These are phyloP conservation scores for Dinomys branickii DNA, from an alignment of 2,113 vertebrate species.

Conservation along the genomic window DNA sequence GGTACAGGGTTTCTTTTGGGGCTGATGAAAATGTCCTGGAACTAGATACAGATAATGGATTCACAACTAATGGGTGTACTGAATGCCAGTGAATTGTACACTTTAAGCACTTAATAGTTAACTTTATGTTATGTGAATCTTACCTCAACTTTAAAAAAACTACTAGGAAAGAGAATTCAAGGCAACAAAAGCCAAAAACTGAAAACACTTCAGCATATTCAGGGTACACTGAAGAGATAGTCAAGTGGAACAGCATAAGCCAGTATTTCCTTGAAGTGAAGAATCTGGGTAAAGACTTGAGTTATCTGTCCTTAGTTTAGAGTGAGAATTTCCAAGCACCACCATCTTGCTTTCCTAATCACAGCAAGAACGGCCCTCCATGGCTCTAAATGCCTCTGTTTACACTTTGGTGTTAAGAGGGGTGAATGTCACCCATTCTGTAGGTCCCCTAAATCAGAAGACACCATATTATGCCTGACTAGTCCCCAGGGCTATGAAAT, in stretches of 20 bases:
- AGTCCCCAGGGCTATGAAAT: not conserved
- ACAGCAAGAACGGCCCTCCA: not conserved
- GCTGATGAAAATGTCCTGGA: not conserved
- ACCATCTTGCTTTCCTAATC: not conserved
- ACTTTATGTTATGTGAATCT: not conserved
- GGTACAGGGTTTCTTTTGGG: not conserved
- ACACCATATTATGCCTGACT: not conserved
- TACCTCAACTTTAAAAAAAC: not conserved
- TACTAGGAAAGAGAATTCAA: not conserved
- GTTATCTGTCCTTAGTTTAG: not conserved
- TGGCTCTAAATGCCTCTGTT: not conserved
- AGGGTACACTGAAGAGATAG: not conserved
- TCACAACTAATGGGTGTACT: not conserved
- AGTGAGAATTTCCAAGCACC: constrained; percentile 28
- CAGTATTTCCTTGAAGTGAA: constrained; percentile 25
- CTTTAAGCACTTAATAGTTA: not conserved
- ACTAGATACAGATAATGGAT: not conserved
- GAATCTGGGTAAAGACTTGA: not conserved
- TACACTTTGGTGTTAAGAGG: not conserved
- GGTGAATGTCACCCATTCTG: not conserved
- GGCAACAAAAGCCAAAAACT: not conserved
- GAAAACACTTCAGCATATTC: not conserved
- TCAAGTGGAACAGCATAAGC: not conserved
- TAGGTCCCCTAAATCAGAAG: constrained; percentile 20
- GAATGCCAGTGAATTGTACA: not conserved